phyloP scores from a whole-genome alignment of 2,113 vertebrate genomes.

The Malaclemys terrapin region DNA sequence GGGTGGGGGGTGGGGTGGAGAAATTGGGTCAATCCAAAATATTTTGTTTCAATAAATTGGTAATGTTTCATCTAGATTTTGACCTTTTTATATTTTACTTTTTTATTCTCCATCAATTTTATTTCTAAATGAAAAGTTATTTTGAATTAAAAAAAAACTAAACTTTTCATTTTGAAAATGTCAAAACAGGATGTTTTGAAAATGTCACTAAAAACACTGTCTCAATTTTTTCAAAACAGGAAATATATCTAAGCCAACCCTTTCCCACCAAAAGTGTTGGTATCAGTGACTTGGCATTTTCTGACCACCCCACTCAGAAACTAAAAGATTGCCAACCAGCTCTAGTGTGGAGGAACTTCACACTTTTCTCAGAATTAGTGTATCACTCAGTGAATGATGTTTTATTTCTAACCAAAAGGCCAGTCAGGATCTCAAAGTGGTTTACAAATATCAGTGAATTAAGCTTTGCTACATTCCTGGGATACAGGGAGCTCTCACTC shows the following conservation, averaged over 20 bases:
- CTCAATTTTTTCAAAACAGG: background rate
- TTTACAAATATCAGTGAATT: background rate
- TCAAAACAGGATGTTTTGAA: background rate
- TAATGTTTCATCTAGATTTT: slow-evolving; percentile 14
- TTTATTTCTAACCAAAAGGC: background rate
- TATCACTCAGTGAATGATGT: background rate
- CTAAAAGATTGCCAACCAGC: background rate
- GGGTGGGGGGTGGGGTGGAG: too few relatives aligned
- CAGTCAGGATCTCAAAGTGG: background rate
- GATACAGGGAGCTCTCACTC: background rate
- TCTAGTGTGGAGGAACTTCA: background rate
- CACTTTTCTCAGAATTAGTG: background rate
- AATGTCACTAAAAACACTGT: background rate
- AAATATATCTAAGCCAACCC: background rate
- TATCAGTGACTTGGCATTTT: background rate
- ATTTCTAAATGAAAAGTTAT: background rate
- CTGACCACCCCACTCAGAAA: background rate
- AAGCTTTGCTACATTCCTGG: background rate
- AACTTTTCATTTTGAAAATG: background rate
- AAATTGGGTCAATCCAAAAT: background rate
- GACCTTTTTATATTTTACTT: background rate
- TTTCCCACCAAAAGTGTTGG: background rate
- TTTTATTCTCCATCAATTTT: slow-evolving; percentile 13
- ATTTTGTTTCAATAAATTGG: background rate
- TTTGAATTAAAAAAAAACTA: background rate